Percentiles rank a stretch among this genome's conserved stretches.
phyloP scores from a whole-genome alignment of 2,113 vertebrate species.

The Antechinus stuartii region DNA sequence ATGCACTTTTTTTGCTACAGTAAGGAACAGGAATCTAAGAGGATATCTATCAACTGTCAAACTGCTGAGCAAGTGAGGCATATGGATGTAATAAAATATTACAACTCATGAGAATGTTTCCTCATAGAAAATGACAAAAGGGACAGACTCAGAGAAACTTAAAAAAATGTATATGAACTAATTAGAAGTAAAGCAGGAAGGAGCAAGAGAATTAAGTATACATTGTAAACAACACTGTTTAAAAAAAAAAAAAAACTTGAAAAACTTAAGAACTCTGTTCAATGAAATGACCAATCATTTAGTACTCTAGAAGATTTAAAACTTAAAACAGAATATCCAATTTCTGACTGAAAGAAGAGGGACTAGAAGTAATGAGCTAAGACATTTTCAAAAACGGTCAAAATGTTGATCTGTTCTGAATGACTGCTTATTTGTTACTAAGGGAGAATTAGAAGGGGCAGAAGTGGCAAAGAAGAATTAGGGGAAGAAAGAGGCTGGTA shows the following conservation, averaged over 20 bases:
- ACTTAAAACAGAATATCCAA: not conserved
- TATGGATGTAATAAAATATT: not conserved
- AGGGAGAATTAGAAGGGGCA: not conserved
- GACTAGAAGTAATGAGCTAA: not conserved
- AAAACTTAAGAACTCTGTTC: not conserved
- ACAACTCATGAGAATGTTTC: not conserved
- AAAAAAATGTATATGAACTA: not conserved
- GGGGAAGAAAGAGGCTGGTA: not conserved
- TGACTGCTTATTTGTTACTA: not conserved
- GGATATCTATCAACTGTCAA: not conserved
- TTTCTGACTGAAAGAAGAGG: not conserved
- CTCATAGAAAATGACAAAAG: not conserved
- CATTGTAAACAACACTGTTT: not conserved
- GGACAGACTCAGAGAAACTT: not conserved
- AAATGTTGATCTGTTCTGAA: not conserved
- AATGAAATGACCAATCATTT: not conserved
- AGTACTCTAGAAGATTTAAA: not conserved
- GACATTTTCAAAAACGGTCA: not conserved
- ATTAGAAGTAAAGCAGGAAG: not conserved
- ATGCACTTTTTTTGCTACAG: not conserved
- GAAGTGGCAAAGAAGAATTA: not conserved
- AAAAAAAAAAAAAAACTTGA: not conserved
- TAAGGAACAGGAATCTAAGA: not conserved
- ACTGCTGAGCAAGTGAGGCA: not conserved
- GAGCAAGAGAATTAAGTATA: not conserved